Percentiles rank a stretch among this genome's conserved stretches.
Conservation (phyloP, 2,113 vertebrate species). For the Colinus virginianus region DNA sequence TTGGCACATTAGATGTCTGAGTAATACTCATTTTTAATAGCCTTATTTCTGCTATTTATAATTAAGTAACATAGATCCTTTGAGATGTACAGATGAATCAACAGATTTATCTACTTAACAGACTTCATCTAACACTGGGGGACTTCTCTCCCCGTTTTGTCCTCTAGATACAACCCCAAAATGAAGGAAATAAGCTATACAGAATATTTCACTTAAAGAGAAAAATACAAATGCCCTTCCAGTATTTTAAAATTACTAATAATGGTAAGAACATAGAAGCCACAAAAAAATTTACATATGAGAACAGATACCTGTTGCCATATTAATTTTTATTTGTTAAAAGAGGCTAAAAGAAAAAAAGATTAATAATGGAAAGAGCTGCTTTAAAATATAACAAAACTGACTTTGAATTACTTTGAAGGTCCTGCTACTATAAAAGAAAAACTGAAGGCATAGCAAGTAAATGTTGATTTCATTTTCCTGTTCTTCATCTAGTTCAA, state of each 20-base stretch:
- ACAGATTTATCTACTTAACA: background rate
- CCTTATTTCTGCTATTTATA: background rate
- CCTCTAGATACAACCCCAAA: background rate
- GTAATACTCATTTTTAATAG: constrained; percentile 11
- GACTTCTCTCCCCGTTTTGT: background rate
- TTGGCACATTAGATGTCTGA: background rate
- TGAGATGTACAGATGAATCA: background rate
- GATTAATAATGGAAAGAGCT: background rate
- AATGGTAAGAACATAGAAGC: background rate
- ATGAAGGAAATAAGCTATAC: background rate
- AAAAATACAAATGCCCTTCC: background rate
- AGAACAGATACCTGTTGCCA: background rate
- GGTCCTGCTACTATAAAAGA: background rate
- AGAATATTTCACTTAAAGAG: background rate
- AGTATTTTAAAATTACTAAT: background rate
- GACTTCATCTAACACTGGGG: background rate
- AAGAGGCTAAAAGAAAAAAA: background rate
- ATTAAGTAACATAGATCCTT: background rate
- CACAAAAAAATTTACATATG: background rate
- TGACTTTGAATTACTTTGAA: background rate
- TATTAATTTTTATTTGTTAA: background rate
- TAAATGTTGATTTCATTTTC: background rate
- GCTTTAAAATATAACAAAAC: background rate
- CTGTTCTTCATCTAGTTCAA: background rate
- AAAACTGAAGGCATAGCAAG: background rate